Evolutionary conservation across 64 coral and sea anemone genomes (phyloP), one percentile per base, ranked within the genome.

Genomic region (Actinia tenebrosa): DNA sequence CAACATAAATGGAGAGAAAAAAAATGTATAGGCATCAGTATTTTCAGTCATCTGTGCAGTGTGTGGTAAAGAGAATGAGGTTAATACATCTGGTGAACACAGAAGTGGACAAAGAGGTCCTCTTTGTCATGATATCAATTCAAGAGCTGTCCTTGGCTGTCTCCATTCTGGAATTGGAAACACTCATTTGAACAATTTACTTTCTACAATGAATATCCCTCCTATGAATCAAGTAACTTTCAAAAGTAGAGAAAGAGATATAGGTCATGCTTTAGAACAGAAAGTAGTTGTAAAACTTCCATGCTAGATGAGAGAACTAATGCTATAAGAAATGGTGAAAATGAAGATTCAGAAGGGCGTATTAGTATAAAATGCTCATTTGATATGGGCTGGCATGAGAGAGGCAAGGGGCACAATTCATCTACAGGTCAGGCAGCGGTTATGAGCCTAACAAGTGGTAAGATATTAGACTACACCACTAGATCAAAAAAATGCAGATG

Each of bases 141-240:
- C 89, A 19, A 88, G 72, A 63, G 86, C 83, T n/a, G 93, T 72
- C 50, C 89, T 95, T 37, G 89, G 75, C 5, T 91, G 85, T 42
- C 78, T 95, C 2, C 86, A 95, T 86, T 18, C 55, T 61, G 88
- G 92, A n/a, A 90, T 95, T 85, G 86, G 93, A 45, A n/a, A 91
- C 6, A 88, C 81, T 1, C 93, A 95, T 45, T 18, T 91, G 3
- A 88, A 84, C 55, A 91, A 87, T 66, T 17, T 90, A 14, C 58
- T 90, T 20, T 84, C 93, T 10, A 91, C 92, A 50, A 45, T 90
- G 43, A 94, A 94, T 68, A 72, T 91, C 14, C 93, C 93, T 56
- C 4, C 89, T 56, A 84, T 91, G 2, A 91, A 71, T 25, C 18
- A 52, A 23, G 56, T 47, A n/a, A 88, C 87, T 11, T 91, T 91